Evolutionary conservation across 2,888 invertebrate genomes (phyloP), one percentile per base, ranked within the genome.

Genomic region (Eupithecia subfuscata): DNA sequence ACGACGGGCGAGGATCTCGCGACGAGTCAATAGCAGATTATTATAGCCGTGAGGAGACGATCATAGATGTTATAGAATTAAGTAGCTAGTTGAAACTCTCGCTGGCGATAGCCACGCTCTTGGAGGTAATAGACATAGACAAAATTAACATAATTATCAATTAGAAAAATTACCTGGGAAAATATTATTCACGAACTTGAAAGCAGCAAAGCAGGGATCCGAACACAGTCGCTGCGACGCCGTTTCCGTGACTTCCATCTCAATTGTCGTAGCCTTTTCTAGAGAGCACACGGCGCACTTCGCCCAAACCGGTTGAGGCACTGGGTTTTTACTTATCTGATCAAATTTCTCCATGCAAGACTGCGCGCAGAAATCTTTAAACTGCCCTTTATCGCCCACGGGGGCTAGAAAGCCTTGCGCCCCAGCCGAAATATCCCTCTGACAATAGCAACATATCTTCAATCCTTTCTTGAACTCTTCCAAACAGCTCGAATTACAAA

Each of bases 391-490:
- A 81, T 98, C 97, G 0, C 98, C 98, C 0, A 98, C 97, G 0
- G 98, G 97, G 0, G 98, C 98, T 67, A 98, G 92, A 84, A 98
- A 98, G 0, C 98, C 97, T 87, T 97, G 97, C 75, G 95, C 95
- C 0, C 96, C 97, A 0, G 95, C 95, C 1, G 97, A 97, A 82
- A 98, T 97, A 87, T 99, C 98, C 84, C 97, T 97, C 86, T 99
- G 98, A 88, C 99, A 99, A 85, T 97, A 98, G 77, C 97, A 97
- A 90, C 99, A 99, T 14, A 98, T 97, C 90, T 98, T 98, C 37
- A 98, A 94, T 0, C 97, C 97, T 86, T 97, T 97, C 87, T 98
- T 98, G 86, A 97, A 98, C 83, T 97, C 97, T 83, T 98, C 98
- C 74, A 98, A 95, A 87, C 99, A 99, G 0, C 95, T 93, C 3